These are phyloP conservation scores for Dicyrtomina minuta DNA, from an alignment of 2,888 invertebrate species.

Conservation along the genomic window DNA sequence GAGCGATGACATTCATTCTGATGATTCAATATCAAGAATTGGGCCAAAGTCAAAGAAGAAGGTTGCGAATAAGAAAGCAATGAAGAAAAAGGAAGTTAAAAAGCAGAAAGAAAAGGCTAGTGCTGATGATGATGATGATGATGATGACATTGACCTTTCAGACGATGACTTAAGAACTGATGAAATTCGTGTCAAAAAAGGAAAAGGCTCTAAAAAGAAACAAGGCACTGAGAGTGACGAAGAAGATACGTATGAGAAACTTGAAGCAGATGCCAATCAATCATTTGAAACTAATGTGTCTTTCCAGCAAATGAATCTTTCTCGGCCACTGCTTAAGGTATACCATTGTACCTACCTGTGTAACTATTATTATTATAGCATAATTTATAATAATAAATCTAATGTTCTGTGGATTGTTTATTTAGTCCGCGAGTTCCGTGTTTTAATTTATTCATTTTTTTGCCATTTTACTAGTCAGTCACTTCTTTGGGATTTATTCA, in stretches of 20 bases:
- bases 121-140: slow-evolving; percentile 62
- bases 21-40: slow-evolving; percentile 52
- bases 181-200: slow-evolving; percentile 61
- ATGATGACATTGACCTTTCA: slow-evolving; percentile 67
- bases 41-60: slow-evolving; percentile 23
- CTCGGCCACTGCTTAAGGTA: slow-evolving; percentile 84
- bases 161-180: slow-evolving; percentile 73
- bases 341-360: background rate
- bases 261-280: slow-evolving; percentile 59
- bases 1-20: slow-evolving; percentile 62
- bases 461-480: slow-evolving; percentile 66
- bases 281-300: slow-evolving; percentile 65
- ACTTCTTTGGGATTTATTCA: slow-evolving; percentile 83
- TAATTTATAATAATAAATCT: background rate
- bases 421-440: background rate
- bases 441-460: background rate
- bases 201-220: slow-evolving; percentile 40
- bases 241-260: slow-evolving; percentile 42
- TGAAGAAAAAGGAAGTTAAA: background rate
- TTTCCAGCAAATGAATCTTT: slow-evolving; percentile 94
- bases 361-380: slow-evolving; percentile 1
- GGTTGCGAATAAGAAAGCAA: slow-evolving; percentile 19
- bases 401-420: background rate
- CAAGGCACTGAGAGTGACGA: slow-evolving; percentile 53
- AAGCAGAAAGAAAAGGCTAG: slow-evolving; percentile 54